A percentile compares a stretch with the other conserved stretches of the same genome.
Conservation (phyloP, 2,113 vertebrate species). For the Zosterops lateralis region DNA sequence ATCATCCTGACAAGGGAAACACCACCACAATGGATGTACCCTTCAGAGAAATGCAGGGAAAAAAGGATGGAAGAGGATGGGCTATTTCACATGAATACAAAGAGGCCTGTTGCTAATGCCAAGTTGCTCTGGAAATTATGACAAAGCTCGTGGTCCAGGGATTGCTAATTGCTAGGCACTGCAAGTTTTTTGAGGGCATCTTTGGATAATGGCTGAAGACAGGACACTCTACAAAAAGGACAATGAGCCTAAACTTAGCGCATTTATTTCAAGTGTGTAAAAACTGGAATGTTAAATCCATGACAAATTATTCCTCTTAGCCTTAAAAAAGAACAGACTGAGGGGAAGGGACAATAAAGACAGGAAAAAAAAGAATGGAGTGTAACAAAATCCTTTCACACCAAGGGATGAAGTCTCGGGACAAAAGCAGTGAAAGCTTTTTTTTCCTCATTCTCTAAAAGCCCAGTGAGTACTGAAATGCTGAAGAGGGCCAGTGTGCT, state of each 20-base stretch:
- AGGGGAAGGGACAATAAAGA: not conserved
- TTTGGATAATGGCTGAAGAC: slow-evolving; percentile 7
- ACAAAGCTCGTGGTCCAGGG: not conserved
- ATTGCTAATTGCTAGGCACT: slow-evolving; percentile 34
- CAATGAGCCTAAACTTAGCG: not conserved
- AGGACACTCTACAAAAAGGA: not conserved
- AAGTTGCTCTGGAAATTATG: slow-evolving; percentile 11
- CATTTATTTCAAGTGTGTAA: slow-evolving; percentile 4
- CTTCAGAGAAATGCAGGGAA: not conserved
- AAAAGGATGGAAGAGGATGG: not conserved
- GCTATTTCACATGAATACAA: not conserved
- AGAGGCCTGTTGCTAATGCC: not conserved
- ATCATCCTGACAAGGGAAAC: not conserved
- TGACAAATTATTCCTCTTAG: slow-evolving; percentile 8
- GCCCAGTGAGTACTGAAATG: fast-evolving
- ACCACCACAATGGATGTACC: not conserved
- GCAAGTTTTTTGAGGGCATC: slow-evolving; percentile 17
- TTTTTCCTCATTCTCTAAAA: not conserved
- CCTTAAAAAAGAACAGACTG: not conserved
- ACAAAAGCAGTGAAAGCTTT: slow-evolving; percentile 10
- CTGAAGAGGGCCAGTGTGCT: not conserved
- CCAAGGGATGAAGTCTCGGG: not conserved
- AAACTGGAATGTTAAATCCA: not conserved
- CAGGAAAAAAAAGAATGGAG: not conserved
- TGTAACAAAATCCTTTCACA: not conserved